Evolutionary conservation across 2,797 vertebrate species (phyloP), one percentile per base, ranked within the genome.

Genomic region (Craterocephalus amniculus): DNA sequence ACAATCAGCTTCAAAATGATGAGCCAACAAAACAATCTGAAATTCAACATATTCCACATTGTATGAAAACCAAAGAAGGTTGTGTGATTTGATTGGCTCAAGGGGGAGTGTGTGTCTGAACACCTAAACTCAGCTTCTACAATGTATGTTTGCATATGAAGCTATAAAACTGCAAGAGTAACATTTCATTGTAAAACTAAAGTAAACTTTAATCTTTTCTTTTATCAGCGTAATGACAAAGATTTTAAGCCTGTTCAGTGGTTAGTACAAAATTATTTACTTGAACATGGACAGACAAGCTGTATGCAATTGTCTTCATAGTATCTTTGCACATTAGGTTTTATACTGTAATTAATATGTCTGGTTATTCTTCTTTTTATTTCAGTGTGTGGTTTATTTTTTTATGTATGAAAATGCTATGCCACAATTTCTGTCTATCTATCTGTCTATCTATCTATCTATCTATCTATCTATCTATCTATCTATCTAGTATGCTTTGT

Each of bases 181-280:
- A 35, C 18, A 4, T 0, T 3, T 1, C 31, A 61, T 58, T 8
- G 8, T 16, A 5, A 29, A 22, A 4, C n/a, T 24, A 22, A n/a
- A n/a, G n/a, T n/a, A n/a, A n/a, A n/a, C n/a, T n/a, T n/a, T n/a
- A n/a, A n/a, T n/a, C 7, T 54, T 54, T 54, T 16, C 29, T 52
- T 67, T 31, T 58, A 24, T 58, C 4, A 58, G 36, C n/a, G 60
- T 69, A 60, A 57, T 34, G 20, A 74, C 43, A 38, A 74, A 51
- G 49, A 6, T n/a, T 63, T n/a, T 34, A 27, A 62, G 45, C 20
- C 24, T 54, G 49, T 59, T 49, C 5, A 1, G 11, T 20, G 26
- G 35, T 58, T 58, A 63, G 9, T 31, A 34, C n/a, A 34, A 70
- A 43, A 56, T 58, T 6, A 64, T 54, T n/a, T 35, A 48, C 52